Conservation (phyloP, 2,797 vertebrate genomes). For the Macropodus opercularis region DNA sequence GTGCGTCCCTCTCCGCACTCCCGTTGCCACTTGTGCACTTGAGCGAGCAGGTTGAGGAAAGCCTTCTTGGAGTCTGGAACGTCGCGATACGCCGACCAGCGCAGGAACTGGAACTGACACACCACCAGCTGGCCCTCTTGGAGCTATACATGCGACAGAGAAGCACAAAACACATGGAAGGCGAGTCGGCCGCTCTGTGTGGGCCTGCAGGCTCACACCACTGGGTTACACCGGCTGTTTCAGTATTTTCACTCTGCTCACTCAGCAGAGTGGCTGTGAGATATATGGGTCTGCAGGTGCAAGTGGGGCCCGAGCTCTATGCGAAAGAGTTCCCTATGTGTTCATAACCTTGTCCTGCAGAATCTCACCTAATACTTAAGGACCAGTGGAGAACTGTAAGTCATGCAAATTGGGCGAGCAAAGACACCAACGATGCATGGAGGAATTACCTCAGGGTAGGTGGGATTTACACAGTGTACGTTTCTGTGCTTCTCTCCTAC, state of each 20-base stretch:
- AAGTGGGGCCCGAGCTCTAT: constrained; percentile 41
- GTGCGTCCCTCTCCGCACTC: constrained; percentile 94
- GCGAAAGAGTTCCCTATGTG: constrained; percentile 64
- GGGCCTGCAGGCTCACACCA: background rate
- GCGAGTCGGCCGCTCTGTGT: background rate
- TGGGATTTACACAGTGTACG: constrained; percentile 57
- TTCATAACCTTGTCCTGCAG: constrained; percentile 71
- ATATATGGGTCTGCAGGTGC: constrained; percentile 74
- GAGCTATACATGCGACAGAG: constrained; percentile 77
- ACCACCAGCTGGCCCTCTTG: constrained; percentile 97
- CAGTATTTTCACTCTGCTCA: constrained; percentile 70
- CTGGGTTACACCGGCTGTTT: constrained; percentile 20
- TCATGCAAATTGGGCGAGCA: constrained; percentile 78
- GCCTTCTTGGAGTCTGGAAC: constrained; percentile 96
- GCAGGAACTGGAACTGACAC: constrained; percentile 81
- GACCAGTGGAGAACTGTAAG: constrained; percentile 72
- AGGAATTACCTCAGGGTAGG: constrained; percentile 60
- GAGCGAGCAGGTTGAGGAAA: constrained; percentile 92
- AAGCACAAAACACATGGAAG: constrained; percentile 32
- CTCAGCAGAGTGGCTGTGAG: constrained; percentile 74
- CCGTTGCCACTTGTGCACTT: constrained; percentile 96
- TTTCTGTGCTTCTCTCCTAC: constrained; percentile 40
- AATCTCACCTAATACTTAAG: constrained; percentile 69
- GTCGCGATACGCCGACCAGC: constrained; percentile 93
- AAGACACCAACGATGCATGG: constrained; percentile 70